Base-by-base conservation (phyloP, 1,140 invertebrate genomes). In the Drosophila sulfurigaster region DNA sequence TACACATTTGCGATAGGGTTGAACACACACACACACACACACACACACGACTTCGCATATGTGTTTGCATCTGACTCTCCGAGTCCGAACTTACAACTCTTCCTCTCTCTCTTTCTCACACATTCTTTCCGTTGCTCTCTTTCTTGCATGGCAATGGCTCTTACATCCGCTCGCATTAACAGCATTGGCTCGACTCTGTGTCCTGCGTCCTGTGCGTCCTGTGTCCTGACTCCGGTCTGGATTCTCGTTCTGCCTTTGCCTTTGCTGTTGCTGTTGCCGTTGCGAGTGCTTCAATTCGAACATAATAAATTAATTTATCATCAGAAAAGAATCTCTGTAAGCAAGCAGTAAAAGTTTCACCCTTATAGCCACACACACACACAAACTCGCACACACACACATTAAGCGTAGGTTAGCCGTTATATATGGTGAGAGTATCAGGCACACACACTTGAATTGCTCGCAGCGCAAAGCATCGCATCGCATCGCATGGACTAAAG, bases 301-400 rank as follows among this genome's bases (percentile, higher is more conserved):
- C 86, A 90, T 91, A 90, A 90, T 90, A 90, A 90, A 90, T 90
- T 90, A 91, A 90, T 90, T 90, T 90, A 90, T 90, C 86, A 91
- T 90, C 86, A 80, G 79, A 89, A 88, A 90, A 91, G 82, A 90
- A 90, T 90, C 86, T 82, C 87, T 71, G 86, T 82, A 79, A 89
- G 85, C 82, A 77, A 87, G 86, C 82, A 80, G 80, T 76, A 83
- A 83, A 88, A 88, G 80, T 88, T 88, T 88, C 83, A 88, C 83
- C 83, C 83, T 88, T 81, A 72, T 54, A 56, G 43, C 25, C 38
- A 64, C 38, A 62, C 49, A 79, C 63, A 51, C 35, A 65, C 15
- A 49, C 63, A 51, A 16, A 72, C 20, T 28, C 51, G 45, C 32
- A 58, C 30, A 32, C 41, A 45, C 13, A 52, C 4, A 52, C 41